phyloP scores from a whole-genome alignment of 2,888 invertebrate species.

The Hirudinaria manillensis region DNA sequence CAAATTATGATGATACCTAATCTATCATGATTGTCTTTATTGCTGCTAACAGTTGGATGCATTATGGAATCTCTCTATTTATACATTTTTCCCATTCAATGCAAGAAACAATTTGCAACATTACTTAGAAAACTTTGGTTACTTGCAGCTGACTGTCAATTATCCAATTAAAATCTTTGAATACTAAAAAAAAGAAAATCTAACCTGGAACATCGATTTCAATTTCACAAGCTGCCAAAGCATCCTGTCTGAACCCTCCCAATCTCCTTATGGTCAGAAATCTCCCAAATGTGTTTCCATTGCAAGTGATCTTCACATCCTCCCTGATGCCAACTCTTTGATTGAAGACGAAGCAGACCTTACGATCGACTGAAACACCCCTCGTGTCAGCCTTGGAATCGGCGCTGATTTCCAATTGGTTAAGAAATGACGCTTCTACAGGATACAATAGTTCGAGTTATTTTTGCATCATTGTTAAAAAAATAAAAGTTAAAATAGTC shows the following conservation, averaged over 20 bases:
- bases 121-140: too few species aligned
- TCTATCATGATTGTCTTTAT: too few species aligned
- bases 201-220: background rate
- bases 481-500: too few species aligned
- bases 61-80: too few species aligned
- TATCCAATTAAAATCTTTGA: background rate
- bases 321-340: background rate
- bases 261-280: background rate
- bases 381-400: too few species aligned
- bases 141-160: too few species aligned
- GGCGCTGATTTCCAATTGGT: background rate
- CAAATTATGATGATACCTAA: too few species aligned
- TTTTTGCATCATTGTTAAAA: too few species aligned
- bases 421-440: background rate
- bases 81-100: too few species aligned
- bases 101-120: too few species aligned
- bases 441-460: background rate
- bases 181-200: background rate
- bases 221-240: constrained; percentile 16
- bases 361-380: too few species aligned
- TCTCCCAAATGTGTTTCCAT: background rate
- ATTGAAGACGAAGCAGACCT: background rate
- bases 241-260: constrained; percentile 24
- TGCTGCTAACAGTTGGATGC: too few species aligned
- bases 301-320: background rate